phyloP scores from a whole-genome alignment of 2,113 vertebrate species.

The Otis tarda region DNA sequence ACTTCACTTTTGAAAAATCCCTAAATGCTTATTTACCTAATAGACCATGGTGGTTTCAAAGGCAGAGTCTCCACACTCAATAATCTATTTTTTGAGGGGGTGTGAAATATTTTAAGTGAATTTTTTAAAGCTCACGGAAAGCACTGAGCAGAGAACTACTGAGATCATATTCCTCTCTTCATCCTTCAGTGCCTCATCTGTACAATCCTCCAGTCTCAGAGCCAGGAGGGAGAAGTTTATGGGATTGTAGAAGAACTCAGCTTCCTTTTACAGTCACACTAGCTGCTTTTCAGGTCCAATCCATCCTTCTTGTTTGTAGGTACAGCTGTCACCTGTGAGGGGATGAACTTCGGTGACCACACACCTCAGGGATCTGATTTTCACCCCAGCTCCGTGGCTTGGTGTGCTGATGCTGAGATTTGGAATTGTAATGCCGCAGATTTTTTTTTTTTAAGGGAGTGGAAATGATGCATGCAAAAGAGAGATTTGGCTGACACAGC shows the following conservation, averaged over 20 bases:
- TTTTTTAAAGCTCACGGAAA: slow-evolving; percentile 22
- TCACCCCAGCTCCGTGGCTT: not conserved
- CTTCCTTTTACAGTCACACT: not conserved
- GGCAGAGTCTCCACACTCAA: not conserved
- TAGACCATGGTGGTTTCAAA: slow-evolving; percentile 29
- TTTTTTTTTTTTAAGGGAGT: not conserved
- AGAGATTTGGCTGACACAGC: not conserved
- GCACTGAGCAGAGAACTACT: not conserved
- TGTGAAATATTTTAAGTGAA: slow-evolving; percentile 11
- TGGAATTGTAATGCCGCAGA: rapidly evolving
- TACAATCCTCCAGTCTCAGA: not conserved
- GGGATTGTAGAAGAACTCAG: not conserved
- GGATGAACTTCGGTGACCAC: not conserved
- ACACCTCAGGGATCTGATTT: not conserved
- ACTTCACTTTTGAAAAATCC: slow-evolving; percentile 60
- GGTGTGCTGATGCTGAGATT: not conserved
- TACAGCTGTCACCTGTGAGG: not conserved
- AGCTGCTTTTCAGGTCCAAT: not conserved
- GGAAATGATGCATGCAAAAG: not conserved
- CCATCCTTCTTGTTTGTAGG: not conserved
- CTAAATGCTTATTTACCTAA: slow-evolving; percentile 48
- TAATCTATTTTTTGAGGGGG: not conserved
- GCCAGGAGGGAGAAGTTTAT: not conserved
- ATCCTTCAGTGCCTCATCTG: not conserved
- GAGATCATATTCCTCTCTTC: slow-evolving; percentile 6